Evolutionary conservation across 2,797 vertebrate species (phyloP), one percentile per base, ranked within the genome.

Genomic region (Trematomus bernacchii): DNA sequence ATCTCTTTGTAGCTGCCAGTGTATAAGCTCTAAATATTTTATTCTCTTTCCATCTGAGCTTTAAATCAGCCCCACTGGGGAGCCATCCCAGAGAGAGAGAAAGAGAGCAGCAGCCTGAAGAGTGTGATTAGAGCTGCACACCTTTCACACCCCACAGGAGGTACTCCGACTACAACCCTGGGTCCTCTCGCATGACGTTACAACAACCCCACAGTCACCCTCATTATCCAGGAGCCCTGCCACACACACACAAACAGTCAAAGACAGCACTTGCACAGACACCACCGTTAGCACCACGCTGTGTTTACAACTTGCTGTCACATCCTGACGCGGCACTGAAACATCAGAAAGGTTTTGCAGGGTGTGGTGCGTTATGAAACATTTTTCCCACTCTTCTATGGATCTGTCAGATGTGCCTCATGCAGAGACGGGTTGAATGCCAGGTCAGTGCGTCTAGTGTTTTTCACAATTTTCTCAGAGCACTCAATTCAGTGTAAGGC

Each of bases 181-280:
- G 57, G 55, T 51, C 71, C 71, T 55, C 77, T 71, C 43, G 54
- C 77, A 74, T 40, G 46, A 62, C 75, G 73, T 59, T 74, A n/a
- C 75, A 60, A n/a, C 53, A 71, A 63, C 80, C 48, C 66, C 73
- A 9, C 55, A 78, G 71, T 83, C 84, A 85, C 75, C 85, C 80
- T 90, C 77, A 86, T 90, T 86, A 91, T 85, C 76, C 71, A 66
- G 60, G 30, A 62, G 30, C 30, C 55, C 52, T 59, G 53, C 40
- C 57, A 47, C 64, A 53, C 65, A 58, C 50, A 47, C 60, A 64
- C n/a, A 37, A 27, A 66, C 61, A 54, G 13, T 52, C 46, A 53
- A 0, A 60, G 9, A 67, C 15, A 58, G 48, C 37, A 15, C n/a
- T 21, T 3, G 19, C 2, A 12, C 30, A 47, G n/a, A 23, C 10